Conservation (phyloP, 2,888 invertebrate species). For the Cartodere bifasciata region DNA sequence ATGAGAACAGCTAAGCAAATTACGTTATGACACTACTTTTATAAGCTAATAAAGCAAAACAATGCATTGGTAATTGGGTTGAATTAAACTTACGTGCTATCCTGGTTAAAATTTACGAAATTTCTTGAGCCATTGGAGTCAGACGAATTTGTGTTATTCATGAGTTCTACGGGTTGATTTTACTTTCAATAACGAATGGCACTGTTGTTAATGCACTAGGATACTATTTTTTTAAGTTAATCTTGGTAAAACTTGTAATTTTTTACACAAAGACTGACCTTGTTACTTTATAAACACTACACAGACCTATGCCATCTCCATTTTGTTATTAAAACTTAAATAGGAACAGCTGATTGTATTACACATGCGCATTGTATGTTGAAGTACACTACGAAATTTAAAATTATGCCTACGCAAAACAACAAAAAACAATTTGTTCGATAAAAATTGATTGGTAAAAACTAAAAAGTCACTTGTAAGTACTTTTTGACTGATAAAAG, state of each 20-base stretch:
- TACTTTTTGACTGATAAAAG: no score
- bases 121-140: slow-evolving; percentile 66
- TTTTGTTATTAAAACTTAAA: no score
- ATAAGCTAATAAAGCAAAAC: no score
- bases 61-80: no score
- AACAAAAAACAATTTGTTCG: no score
- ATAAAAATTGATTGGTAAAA: no score
- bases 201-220: slow-evolving; percentile 9
- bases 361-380: slow-evolving; percentile 10
- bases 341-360: slow-evolving; percentile 11
- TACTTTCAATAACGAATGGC: slow-evolving; percentile 13
- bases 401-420: no score
- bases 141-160: slow-evolving; percentile 71
- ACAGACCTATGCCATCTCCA: slow-evolving; percentile 10
- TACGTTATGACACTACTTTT: no score
- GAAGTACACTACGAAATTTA: no score
- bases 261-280: slow-evolving; percentile 56
- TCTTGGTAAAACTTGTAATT: slow-evolving; percentile 29
- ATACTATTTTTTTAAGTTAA: not conserved
- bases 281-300: slow-evolving; percentile 28
- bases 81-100: slow-evolving; percentile 95
- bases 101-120: slow-evolving; percentile 96
- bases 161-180: slow-evolving; percentile 37
- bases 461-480: no score
- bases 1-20: no score